Conservation (phyloP, 2,888 invertebrate species). For the Acronicta aceris region DNA sequence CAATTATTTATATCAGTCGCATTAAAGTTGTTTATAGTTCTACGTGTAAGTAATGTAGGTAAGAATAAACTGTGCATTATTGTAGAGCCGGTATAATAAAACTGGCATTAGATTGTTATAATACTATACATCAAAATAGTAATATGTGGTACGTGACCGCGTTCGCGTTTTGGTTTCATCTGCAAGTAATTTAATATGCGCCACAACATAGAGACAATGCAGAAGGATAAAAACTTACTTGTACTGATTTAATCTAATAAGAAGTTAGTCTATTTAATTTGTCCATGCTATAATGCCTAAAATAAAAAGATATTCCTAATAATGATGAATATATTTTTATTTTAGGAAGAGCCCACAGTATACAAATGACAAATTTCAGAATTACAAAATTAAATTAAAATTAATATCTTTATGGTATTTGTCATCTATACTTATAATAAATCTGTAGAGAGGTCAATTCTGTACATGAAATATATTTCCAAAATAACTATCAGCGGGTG, state of each 20-base stretch:
- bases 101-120: neutral
- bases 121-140: neutral
- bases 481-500: too few relatives aligned
- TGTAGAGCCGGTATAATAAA: neutral
- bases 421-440: too few relatives aligned
- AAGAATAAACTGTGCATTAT: neutral
- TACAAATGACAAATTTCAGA: too few relatives aligned
- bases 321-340: too few relatives aligned
- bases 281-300: too few relatives aligned
- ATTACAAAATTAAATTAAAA: too few relatives aligned
- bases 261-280: too few relatives aligned
- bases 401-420: too few relatives aligned
- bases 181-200: conserved; percentile 2
- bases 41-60: neutral
- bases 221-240: neutral
- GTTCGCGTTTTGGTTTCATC: conserved; percentile 5
- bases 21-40: neutral
- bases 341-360: too few relatives aligned
- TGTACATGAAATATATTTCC: too few relatives aligned
- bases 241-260: neutral
- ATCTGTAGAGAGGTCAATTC: too few relatives aligned
- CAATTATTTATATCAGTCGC: neutral
- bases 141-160: conserved; percentile 6
- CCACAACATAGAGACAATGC: neutral
- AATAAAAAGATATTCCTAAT: too few relatives aligned